Evolutionary conservation across 2,888 invertebrate species (phyloP), one percentile per base, ranked within the genome.

Genomic region (Brachynemurus nebulosus): DNA sequence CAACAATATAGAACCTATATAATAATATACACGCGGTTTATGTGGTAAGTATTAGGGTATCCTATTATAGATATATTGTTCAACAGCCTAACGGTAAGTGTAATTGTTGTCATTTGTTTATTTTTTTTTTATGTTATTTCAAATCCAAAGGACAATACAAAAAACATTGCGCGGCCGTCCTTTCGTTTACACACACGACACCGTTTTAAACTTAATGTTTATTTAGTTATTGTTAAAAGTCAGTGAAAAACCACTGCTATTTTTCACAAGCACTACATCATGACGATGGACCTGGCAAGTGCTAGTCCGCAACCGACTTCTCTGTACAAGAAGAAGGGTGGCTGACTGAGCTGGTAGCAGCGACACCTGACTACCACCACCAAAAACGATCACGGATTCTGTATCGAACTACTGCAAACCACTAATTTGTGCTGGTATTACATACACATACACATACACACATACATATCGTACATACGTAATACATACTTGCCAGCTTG

Each of bases 151-250:
- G 37, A 37, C 18, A 20, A 18, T 18, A 37, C 12, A 20, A 37
- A 18, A 37, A 17, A 19, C 37, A 37, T 37, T 18, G 37, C 37
- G 37, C 12, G 37, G 37, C 37, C 37, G 30, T 30, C 14, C 2
- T 30, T 12, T 30, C 14, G 23, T 12, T 12, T 30, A 12, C 14
- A 30, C 6, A 30, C 9, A n/a, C n/a, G n/a, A n/a, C n/a, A n/a
- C n/a, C n/a, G n/a, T n/a, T n/a, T n/a, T n/a, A n/a, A n/a, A n/a
- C n/a, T n/a, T n/a, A n/a, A n/a, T n/a, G n/a, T n/a, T n/a, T n/a
- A n/a, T n/a, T n/a, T n/a, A n/a, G n/a, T n/a, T n/a, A n/a, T n/a
- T n/a, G n/a, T n/a, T n/a, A n/a, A n/a, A n/a, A n/a, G n/a, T n/a
- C n/a, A n/a, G n/a, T n/a, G n/a, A n/a, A n/a, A n/a, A n/a, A n/a